Evolutionary conservation across 2,888 invertebrate genomes (phyloP), one percentile per base, ranked within the genome.

Genomic region (Mythimna ferrago): DNA sequence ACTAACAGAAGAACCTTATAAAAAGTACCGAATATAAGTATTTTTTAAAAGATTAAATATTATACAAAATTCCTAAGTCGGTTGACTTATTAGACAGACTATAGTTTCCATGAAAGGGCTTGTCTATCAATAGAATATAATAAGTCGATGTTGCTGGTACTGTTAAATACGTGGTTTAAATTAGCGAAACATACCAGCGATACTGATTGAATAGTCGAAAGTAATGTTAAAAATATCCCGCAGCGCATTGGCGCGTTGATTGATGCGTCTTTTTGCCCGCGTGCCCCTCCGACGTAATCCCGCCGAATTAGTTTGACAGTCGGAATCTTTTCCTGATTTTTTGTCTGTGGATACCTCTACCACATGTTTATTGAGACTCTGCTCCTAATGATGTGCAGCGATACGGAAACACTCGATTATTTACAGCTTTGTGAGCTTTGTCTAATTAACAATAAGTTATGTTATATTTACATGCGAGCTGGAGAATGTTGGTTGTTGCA

Each of bases 221-320:
- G 61, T 61, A 86, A 79, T 76, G 86, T 88, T 89, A 90, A 91
- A 92, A 92, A 92, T 92, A 92, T 88, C 89, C 83, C 84, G 79
- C 80, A 83, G 87, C 87, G 89, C 89, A 90, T 92, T 89, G 89
- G 85, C 85, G 71, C 81, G 88, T 87, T 96, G 95, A 95, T 95
- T 92, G 93, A 96, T 96, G 93, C 86, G 81, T 76, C 90, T 95
- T 96, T 95, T 96, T 95, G 94, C 92, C 92, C 93, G 93, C 93
- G 92, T 92, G 90, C 92, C 91, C 90, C 87, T 86, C 80, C 78
- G 78, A 82, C 88, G 91, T 94, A 93, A 95, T 93, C 93, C 93
- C 90, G 84, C 87, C 89, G 94, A 93, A 94, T 95, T 94, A 95
- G 91, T 93, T 93, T 93, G 95, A 95, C 96, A 95, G 93, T 84